Conservation (phyloP, 2,888 invertebrate species). For the Mechanitis messenoides region DNA sequence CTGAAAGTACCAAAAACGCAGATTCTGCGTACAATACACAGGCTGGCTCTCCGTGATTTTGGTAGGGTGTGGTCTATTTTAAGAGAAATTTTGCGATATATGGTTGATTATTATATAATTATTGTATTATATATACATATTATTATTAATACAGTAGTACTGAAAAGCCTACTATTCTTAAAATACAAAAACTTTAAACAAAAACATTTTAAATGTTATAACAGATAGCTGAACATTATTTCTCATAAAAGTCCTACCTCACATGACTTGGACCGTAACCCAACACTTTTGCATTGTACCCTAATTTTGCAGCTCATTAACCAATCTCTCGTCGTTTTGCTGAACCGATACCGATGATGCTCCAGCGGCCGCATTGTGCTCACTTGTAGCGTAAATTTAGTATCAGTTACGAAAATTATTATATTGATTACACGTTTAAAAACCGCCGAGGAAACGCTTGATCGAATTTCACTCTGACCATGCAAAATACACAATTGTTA, state of each 20-base stretch:
- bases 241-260: constrained; percentile 14
- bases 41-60: constrained; percentile 61
- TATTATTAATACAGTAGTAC: not conserved
- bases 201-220: not conserved
- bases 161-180: not conserved
- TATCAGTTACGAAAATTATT: constrained; percentile 58
- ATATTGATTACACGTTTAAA: constrained; percentile 33
- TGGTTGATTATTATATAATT: not conserved
- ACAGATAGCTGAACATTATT: not conserved
- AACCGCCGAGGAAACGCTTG: constrained; percentile 23
- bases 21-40: constrained; percentile 42
- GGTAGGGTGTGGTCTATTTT: constrained; percentile 38
- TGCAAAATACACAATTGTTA: not conserved
- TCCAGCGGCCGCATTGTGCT: constrained; percentile 46
- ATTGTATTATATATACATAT: not conserved
- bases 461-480: constrained; percentile 12
- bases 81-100: not conserved
- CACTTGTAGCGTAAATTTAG: constrained; percentile 48
- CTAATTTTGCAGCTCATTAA: constrained; percentile 73
- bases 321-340: constrained; percentile 63
- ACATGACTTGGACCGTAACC: constrained; percentile 43
- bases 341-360: constrained; percentile 48
- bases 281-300: constrained; percentile 53
- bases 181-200: not conserved
- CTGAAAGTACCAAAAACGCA: constrained; percentile 36